These are phyloP conservation scores for Halictus ligatus DNA, from an alignment of 2,888 invertebrate species.

Conservation along the genomic window DNA sequence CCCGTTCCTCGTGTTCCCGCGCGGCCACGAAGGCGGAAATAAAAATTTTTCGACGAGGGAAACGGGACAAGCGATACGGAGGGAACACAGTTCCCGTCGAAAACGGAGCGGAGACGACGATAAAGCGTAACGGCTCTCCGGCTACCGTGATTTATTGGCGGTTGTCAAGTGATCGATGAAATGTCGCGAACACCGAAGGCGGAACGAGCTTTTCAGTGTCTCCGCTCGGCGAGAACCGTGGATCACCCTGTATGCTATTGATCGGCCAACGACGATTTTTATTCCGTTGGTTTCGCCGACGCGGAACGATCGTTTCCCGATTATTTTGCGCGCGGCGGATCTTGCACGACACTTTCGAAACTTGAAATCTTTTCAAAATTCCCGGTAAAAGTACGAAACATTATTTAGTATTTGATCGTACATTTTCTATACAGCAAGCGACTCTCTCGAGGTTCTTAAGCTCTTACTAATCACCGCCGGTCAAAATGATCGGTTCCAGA, in stretches of 20 bases:
- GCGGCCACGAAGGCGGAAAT: neutral
- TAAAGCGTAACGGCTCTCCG: slow-evolving; percentile 2
- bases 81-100: neutral
- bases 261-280: neutral
- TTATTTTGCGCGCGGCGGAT: neutral
- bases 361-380: neutral
- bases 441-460: too few species aligned
- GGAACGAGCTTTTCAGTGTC: slow-evolving; percentile 2
- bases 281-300: neutral
- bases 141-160: slow-evolving; percentile 1
- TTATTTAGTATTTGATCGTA: too few species aligned
- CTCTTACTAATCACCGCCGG: too few species aligned
- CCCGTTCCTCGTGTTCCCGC: neutral
- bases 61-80: neutral
- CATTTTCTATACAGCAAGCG: too few species aligned
- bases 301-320: neutral
- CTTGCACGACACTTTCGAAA: too few species aligned
- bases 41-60: neutral
- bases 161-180: neutral
- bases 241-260: neutral
- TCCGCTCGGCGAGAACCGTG: neutral
- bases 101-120: slow-evolving; percentile 7
- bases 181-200: neutral
- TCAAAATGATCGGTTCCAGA: too few species aligned
- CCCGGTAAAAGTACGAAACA: too few species aligned